Conservation (phyloP, 2,797 vertebrate genomes). For the Peromyscus attwateri region DNA sequence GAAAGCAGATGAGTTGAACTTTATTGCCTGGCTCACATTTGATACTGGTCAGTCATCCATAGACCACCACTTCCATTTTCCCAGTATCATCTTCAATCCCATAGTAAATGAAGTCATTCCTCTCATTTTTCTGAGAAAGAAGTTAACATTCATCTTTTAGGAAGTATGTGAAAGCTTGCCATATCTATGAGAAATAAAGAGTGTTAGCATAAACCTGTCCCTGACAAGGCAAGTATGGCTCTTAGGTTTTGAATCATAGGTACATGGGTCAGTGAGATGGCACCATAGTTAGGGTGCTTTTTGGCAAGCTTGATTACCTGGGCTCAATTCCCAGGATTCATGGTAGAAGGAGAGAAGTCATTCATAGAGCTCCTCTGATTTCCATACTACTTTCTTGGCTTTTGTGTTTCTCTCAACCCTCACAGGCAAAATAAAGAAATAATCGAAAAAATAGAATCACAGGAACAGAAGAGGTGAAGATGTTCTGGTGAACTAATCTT, state of each 20-base stretch:
- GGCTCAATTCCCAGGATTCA: too few relatives aligned
- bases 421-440: neutral
- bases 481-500: neutral
- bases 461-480: neutral
- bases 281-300: neutral
- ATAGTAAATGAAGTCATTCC: neutral
- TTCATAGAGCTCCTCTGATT: accelerated
- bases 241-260: neutral
- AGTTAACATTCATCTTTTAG: neutral
- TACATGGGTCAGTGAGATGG: neutral
- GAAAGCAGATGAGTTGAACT: conserved; percentile 58
- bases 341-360: neutral
- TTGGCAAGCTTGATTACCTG: neutral
- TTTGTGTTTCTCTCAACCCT: neutral
- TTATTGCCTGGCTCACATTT: conserved; percentile 55
- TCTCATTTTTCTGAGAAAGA: conserved; percentile 61
- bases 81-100: conserved; percentile 64
- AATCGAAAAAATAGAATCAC: too few relatives aligned
- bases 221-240: neutral
- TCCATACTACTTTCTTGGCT: neutral
- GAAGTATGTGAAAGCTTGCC: neutral
- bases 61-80: conserved; percentile 38
- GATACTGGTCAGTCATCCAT: conserved; percentile 24
- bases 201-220: neutral
- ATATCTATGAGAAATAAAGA: neutral